phyloP scores from a whole-genome alignment of 1,140 invertebrate species.

The Zaprionus vittiger region DNA sequence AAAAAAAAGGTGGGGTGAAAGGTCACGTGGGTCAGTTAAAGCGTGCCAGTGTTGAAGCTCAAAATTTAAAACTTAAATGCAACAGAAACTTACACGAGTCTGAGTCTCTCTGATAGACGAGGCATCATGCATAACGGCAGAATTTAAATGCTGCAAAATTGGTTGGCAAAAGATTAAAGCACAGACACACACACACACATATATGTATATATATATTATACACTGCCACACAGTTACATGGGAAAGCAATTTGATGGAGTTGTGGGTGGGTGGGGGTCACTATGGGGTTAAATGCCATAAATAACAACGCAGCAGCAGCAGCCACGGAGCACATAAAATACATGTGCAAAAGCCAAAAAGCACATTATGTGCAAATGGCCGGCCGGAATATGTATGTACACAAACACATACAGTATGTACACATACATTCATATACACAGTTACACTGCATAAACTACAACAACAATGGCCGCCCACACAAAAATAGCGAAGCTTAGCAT shows the following conservation, averaged over 20 bases:
- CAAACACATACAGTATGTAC: slow-evolving; percentile 26
- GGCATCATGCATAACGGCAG: slow-evolving; percentile 22
- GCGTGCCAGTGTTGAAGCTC: slow-evolving; percentile 16
- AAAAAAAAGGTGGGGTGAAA: not conserved
- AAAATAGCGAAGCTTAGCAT: slow-evolving; percentile 60
- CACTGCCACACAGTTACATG: slow-evolving; percentile 5
- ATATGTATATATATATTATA: slow-evolving; percentile 2
- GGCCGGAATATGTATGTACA: slow-evolving; percentile 57
- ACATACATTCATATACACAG: slow-evolving; percentile 7
- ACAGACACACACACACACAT: slow-evolving; percentile 15
- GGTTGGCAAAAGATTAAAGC: slow-evolving; percentile 72
- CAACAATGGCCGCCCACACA: slow-evolving; percentile 30
- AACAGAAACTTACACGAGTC: slow-evolving; percentile 43
- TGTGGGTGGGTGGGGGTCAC: slow-evolving; percentile 32
- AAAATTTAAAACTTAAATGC: slow-evolving; percentile 67
- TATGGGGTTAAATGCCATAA: slow-evolving; percentile 76
- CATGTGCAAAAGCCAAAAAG: slow-evolving; percentile 43
- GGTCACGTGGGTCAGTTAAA: slow-evolving; percentile 53
- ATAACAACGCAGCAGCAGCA: slow-evolving; percentile 68
- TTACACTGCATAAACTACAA: not conserved
- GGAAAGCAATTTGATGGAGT: slow-evolving; percentile 67
- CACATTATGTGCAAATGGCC: slow-evolving; percentile 63
- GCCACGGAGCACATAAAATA: slow-evolving; percentile 67
- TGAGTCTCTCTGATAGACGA: not conserved
- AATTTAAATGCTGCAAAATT: slow-evolving; percentile 74